A percentile compares a stretch with the other conserved stretches of the same genome.
Evolutionary conservation across 23 tunicate species (phyloP).

Genomic region (Clavelina lepadiformis): DNA sequence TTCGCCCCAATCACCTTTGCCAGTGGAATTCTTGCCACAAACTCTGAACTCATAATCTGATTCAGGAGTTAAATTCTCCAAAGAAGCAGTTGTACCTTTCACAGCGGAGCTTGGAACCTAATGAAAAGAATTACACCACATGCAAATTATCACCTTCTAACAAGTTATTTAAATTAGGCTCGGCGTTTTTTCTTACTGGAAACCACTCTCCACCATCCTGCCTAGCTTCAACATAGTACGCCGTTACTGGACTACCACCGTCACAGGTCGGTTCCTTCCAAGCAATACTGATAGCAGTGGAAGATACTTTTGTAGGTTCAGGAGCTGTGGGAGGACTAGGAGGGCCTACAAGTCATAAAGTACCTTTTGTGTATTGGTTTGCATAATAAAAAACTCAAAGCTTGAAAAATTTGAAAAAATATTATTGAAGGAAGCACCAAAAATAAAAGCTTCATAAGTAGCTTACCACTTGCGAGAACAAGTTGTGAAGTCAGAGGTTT

Average conservation of each 20-base stretch:
- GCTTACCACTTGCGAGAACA: constrained; percentile 77
- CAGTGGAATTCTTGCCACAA: constrained; percentile 80
- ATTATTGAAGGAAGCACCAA: neutral
- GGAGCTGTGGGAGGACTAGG: constrained; percentile 62
- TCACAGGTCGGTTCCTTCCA: constrained; percentile 77
- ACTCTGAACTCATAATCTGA: constrained; percentile 72
- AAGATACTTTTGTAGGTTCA: constrained; percentile 46
- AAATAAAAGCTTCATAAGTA: neutral
- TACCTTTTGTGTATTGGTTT: too few relatives aligned
- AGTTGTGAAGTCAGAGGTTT: constrained; percentile 69
- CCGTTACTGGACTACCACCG: constrained; percentile 82
- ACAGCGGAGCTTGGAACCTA: constrained; percentile 39
- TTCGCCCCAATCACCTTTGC: constrained; percentile 69
- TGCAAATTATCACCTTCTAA: too few relatives aligned
- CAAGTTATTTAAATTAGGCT: neutral
- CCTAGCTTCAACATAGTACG: constrained; percentile 52
- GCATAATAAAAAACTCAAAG: neutral
- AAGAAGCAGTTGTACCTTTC: constrained; percentile 29
- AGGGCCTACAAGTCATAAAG: constrained; percentile 47
- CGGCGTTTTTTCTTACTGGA: constrained; percentile 18
- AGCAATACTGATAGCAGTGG: constrained; percentile 51
- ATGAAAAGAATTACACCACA: neutral
- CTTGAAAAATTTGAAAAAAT: neutral
- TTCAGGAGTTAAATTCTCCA: constrained; percentile 52
- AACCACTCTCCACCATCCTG: constrained; percentile 77